These are phyloP conservation scores for Perizoma affinitatum DNA, from an alignment of 2,888 invertebrate genomes.

Conservation along the genomic window DNA sequence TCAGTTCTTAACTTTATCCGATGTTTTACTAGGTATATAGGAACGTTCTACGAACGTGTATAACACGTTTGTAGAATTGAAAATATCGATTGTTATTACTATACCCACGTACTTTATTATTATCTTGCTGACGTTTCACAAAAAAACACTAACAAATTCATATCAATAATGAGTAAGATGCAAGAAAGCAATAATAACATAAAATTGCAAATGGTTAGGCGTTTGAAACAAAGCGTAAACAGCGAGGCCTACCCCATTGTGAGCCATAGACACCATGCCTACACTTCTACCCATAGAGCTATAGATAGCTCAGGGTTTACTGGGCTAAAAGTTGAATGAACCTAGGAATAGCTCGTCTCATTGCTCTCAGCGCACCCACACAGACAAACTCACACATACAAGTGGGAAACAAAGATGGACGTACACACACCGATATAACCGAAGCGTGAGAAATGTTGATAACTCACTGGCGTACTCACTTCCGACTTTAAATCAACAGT, in stretches of 20 bases:
- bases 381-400: conserved; percentile 51
- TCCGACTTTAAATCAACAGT: conserved; percentile 70
- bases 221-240: conserved; percentile 62
- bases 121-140: neutral
- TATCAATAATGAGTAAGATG: conserved; percentile 15
- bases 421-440: conserved; percentile 68
- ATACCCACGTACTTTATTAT: too few relatives aligned
- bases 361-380: conserved; percentile 76
- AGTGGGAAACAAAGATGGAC: conserved; percentile 61
- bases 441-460: conserved; percentile 83
- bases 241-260: conserved; percentile 37
- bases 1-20: too few relatives aligned
- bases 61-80: too few relatives aligned
- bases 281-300: conserved; percentile 50
- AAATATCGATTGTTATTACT: too few relatives aligned
- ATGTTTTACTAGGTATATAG: too few relatives aligned
- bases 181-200: conserved; percentile 31
- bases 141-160: conserved; percentile 4
- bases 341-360: conserved; percentile 73
- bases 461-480: conserved; percentile 77
- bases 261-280: conserved; percentile 47
- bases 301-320: conserved; percentile 78
- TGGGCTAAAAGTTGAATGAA: conserved; percentile 84
- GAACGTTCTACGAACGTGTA: too few relatives aligned
- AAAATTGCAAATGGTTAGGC: conserved; percentile 46